Evolutionary conservation across 2,888 invertebrate species (phyloP).

Genomic region (Acleris emargana): DNA sequence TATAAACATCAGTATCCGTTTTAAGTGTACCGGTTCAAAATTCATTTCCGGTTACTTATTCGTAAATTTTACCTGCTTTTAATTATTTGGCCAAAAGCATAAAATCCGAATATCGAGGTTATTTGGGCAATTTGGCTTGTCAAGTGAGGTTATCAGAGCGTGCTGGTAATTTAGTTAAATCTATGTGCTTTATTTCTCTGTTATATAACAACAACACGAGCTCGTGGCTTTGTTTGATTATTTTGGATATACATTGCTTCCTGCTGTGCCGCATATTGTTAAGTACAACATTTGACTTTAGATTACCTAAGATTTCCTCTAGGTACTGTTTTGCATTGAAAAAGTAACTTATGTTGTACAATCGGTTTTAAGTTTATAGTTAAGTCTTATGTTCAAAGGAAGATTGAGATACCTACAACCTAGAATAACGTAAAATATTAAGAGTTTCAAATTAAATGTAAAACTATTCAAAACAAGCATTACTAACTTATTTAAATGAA

Average conservation of each 20-base stretch:
- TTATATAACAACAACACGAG: slow-evolving; percentile 13
- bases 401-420: no score
- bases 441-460: no score
- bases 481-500: no score
- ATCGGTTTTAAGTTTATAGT: no score
- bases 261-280: not conserved
- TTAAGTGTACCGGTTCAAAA: no score
- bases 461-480: no score
- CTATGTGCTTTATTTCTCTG: slow-evolving; percentile 28
- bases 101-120: slow-evolving; percentile 23
- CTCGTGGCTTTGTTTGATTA: not conserved
- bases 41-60: not conserved
- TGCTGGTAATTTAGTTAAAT: slow-evolving; percentile 30
- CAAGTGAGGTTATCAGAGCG: slow-evolving; percentile 31
- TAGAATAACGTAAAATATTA: no score
- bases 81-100: slow-evolving; percentile 13
- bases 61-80: not conserved
- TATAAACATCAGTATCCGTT: no score
- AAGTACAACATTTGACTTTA: not conserved
- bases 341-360: no score
- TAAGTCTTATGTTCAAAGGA: no score
- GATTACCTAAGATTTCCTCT: no score
- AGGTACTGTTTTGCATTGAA: no score
- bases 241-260: not conserved
- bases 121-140: slow-evolving; percentile 24